Evolutionary conservation across 2,797 vertebrate genomes (phyloP).

Genomic region (Onychomys leucogaster): DNA sequence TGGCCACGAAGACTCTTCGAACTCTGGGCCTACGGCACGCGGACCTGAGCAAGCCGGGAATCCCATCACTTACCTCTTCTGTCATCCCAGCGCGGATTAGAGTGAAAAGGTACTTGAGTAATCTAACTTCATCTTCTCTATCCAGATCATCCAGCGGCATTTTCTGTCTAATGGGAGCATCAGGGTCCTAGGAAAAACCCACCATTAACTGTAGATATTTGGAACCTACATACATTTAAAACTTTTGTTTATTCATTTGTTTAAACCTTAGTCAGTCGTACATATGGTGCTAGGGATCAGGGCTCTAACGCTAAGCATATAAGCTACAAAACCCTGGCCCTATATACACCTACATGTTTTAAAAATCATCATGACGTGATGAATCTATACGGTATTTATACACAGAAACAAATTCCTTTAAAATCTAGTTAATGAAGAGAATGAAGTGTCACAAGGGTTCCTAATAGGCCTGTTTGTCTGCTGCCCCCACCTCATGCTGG

Average conservation of each 20-base stretch:
- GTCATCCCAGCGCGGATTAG: constrained; percentile 98
- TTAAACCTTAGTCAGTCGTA: background rate
- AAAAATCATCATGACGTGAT: background rate
- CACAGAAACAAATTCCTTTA: constrained; percentile 44
- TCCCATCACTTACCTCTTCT: constrained; percentile 91
- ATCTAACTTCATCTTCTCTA: constrained; percentile 94
- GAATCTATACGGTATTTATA: background rate
- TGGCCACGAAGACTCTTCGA: constrained; percentile 1
- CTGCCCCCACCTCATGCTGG: background rate
- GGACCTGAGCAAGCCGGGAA: background rate
- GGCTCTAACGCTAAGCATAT: background rate
- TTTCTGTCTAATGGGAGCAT: constrained; percentile 96
- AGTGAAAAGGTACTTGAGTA: constrained; percentile 96
- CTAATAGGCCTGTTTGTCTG: background rate
- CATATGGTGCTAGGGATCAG: background rate
- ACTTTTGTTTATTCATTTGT: background rate
- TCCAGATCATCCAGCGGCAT: constrained; percentile 97
- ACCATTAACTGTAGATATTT: background rate
- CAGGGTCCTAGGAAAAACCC: constrained; percentile 92
- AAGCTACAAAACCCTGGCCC: background rate
- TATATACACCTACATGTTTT: background rate
- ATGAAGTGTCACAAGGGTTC: background rate
- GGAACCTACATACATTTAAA: background rate
- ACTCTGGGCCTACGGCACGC: background rate
- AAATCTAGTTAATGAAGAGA: constrained; percentile 16